These are phyloP conservation scores for Pteropus rufus DNA, from an alignment of 2,797 vertebrate genomes.

Conservation along the genomic window DNA sequence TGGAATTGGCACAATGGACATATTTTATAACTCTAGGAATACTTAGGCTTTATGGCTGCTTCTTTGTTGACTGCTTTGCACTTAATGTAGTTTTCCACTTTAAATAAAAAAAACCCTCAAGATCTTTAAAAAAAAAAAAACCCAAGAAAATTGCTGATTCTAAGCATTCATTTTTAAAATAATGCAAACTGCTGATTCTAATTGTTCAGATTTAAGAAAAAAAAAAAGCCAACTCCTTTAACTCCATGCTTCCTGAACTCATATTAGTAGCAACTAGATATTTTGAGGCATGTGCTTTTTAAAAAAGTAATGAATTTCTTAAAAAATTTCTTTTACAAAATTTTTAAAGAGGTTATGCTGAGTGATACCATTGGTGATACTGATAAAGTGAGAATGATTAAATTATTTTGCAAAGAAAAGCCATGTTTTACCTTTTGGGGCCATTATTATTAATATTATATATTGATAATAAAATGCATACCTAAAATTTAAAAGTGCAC, in stretches of 20 bases:
- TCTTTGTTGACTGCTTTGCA: slow-evolving; percentile 87
- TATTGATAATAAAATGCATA: not conserved
- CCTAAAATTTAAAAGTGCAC: not conserved
- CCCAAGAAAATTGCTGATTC: slow-evolving; percentile 86
- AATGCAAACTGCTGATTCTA: slow-evolving; percentile 89
- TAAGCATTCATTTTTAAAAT: slow-evolving; percentile 87
- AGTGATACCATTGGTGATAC: slow-evolving; percentile 25
- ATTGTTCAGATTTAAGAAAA: slow-evolving; percentile 80
- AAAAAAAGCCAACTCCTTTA: slow-evolving; percentile 81
- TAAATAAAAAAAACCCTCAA: slow-evolving; percentile 85
- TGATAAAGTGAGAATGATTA: not conserved
- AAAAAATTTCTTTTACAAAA: not conserved
- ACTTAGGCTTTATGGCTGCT: slow-evolving; percentile 88
- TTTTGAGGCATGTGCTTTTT: not conserved
- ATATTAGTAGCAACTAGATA: slow-evolving; percentile 12
- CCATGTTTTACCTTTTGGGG: not conserved
- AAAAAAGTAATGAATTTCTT: not conserved
- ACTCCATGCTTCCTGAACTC: slow-evolving; percentile 83
- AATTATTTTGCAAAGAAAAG: slow-evolving; percentile 35
- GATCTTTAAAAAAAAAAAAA: slow-evolving; percentile 80
- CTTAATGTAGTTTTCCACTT: slow-evolving; percentile 90
- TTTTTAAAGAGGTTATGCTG: slow-evolving; percentile 31
- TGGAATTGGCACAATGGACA: slow-evolving; percentile 89
- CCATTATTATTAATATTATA: not conserved
- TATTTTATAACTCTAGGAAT: slow-evolving; percentile 90